These are phyloP conservation scores for Smutsia gigantea DNA, from an alignment of 2,797 vertebrate species.

Conservation along the genomic window DNA sequence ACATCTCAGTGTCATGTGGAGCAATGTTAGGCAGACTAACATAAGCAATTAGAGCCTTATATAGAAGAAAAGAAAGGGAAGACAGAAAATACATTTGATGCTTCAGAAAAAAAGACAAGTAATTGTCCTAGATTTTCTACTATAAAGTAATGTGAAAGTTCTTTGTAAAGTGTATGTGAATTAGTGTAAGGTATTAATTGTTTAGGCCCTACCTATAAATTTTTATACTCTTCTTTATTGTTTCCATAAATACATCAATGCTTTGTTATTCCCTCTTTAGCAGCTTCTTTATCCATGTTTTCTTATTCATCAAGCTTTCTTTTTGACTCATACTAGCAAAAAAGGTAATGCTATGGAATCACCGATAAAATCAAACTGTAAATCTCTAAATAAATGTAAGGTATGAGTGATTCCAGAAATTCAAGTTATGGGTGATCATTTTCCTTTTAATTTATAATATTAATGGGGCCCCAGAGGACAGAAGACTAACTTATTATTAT, in stretches of 20 bases:
- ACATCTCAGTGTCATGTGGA: not conserved
- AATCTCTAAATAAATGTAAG: not conserved
- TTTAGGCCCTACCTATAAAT: not conserved
- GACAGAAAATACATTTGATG: not conserved
- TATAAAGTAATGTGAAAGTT: not conserved
- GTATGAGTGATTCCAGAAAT: not conserved
- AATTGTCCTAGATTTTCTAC: not conserved
- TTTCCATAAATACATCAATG: not conserved
- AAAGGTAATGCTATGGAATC: not conserved
- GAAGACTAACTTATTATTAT: not conserved
- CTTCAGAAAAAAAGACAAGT: not conserved
- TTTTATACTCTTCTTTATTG: not conserved
- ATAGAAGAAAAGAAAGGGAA: not conserved
- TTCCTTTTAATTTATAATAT: not conserved
- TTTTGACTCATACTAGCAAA: not conserved
- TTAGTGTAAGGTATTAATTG: not conserved
- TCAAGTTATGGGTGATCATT: not conserved
- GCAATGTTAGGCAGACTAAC: not conserved
- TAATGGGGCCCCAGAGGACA: not conserved
- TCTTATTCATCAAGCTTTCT: not conserved
- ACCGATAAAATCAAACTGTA: not conserved
- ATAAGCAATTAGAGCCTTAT: not conserved
- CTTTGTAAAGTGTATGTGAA: not conserved
- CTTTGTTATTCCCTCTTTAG: not conserved
- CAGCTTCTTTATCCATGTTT: not conserved